These are phyloP conservation scores for Spisula solida DNA, from an alignment of 2,888 invertebrate species.

Conservation along the genomic window DNA sequence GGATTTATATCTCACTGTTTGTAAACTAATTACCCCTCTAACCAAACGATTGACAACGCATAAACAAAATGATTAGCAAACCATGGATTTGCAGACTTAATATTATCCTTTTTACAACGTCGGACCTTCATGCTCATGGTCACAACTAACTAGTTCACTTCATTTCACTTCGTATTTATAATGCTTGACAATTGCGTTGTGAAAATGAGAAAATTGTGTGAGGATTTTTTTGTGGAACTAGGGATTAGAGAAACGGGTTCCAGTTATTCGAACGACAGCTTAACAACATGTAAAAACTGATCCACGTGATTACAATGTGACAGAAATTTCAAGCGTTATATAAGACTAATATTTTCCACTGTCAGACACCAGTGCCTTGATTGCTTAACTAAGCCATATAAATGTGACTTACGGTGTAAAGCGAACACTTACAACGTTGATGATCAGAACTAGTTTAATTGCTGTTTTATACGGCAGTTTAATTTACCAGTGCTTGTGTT, in stretches of 20 bases:
- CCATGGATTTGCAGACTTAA: too few species aligned
- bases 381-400: background rate
- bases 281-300: conserved; percentile 1
- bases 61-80: too few species aligned
- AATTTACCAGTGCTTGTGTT: conserved; percentile 13
- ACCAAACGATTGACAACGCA: too few species aligned
- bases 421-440: background rate
- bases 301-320: background rate
- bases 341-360: background rate
- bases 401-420: background rate
- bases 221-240: too few species aligned
- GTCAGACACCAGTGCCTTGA: background rate
- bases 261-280: background rate
- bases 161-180: too few species aligned
- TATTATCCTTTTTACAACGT: too few species aligned
- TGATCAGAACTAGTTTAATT: background rate
- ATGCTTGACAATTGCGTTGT: too few species aligned
- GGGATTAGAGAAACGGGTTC: background rate
- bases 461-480: background rate
- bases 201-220: too few species aligned
- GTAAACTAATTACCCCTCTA: background rate
- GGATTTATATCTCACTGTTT: background rate
- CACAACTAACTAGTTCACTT: too few species aligned
- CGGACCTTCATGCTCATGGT: too few species aligned
- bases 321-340: background rate